A percentile compares a stretch with the other conserved stretches of the same genome.
These are phyloP conservation scores for Chymomyza amoena DNA, from an alignment of 2,888 invertebrate genomes.

Conservation along the genomic window DNA sequence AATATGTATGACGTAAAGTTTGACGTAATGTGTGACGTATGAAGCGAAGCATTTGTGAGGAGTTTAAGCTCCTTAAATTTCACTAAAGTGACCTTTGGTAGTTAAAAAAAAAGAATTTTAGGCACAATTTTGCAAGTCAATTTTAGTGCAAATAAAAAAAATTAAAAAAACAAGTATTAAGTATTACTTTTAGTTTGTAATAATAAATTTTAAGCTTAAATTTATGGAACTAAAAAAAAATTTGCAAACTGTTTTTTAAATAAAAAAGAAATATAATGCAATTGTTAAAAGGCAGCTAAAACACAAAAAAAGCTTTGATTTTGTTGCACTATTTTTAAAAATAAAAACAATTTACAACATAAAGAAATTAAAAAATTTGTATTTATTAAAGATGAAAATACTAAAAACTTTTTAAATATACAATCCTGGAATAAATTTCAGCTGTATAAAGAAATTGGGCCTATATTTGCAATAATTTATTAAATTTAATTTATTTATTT, in stretches of 20 bases:
- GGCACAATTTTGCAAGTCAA: neutral
- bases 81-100: conserved; percentile 47
- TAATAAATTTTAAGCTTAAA: conserved; percentile 5
- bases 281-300: neutral
- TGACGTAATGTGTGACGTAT: conserved; percentile 2
- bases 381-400: too few species aligned
- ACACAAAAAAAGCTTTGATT: neutral
- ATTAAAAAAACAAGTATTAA: conserved; percentile 23
- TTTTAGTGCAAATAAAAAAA: neutral
- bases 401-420: too few species aligned
- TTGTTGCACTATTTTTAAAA: neutral
- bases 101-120: conserved; percentile 12
- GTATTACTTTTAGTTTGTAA: conserved; percentile 9
- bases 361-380: too few species aligned
- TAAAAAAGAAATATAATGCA: neutral
- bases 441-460: too few species aligned
- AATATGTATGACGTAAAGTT: conserved; percentile 1
- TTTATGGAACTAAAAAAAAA: conserved; percentile 1
- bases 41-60: conserved; percentile 15
- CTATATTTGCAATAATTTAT: too few species aligned
- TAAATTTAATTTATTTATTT: too few species aligned
- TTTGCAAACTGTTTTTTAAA: neutral
- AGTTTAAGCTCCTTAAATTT: conserved; percentile 2
- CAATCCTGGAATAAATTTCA: too few species aligned
- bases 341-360: neutral